phyloP scores from a whole-genome alignment of 2,113 vertebrate genomes.

The Acrocephalus arundinaceus region DNA sequence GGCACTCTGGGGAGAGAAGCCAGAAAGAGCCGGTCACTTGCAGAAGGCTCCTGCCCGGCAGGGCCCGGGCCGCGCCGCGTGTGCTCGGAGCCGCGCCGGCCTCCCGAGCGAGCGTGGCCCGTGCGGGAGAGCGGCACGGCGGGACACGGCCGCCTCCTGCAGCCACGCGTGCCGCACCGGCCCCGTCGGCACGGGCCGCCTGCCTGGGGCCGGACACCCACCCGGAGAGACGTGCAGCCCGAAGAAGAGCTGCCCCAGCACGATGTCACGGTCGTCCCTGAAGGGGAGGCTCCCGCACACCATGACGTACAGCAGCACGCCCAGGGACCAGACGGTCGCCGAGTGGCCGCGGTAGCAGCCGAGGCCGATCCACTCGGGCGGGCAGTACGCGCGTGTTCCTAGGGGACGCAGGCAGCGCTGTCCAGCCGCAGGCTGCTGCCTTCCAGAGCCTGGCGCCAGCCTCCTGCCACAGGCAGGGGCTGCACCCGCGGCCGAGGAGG shows the following conservation, averaged over 20 bases:
- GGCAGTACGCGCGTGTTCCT: neutral
- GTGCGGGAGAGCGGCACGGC: no score
- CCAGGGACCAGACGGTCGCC: neutral
- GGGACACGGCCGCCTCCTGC: neutral
- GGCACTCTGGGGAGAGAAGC: no score
- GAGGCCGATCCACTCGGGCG: neutral
- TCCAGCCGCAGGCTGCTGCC: neutral
- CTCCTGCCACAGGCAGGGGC: neutral
- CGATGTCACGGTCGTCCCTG: no score
- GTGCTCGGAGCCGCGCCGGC: no score
- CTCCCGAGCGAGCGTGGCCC: no score
- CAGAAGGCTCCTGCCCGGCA: no score
- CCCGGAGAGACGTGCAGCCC: no score
- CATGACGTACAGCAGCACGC: neutral
- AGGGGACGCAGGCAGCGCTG: neutral
- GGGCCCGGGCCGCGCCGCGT: no score
- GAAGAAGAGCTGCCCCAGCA: no score
- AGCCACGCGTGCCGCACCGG: no score
- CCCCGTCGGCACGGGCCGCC: neutral
- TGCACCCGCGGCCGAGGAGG: neutral
- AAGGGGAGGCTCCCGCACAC: neutral
- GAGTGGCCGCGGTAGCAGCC: neutral
- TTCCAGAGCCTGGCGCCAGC: neutral
- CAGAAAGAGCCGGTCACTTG: no score
- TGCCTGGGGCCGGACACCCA: neutral